Conservation (phyloP, 2,888 invertebrate species). For the Drosophila quinaria region DNA sequence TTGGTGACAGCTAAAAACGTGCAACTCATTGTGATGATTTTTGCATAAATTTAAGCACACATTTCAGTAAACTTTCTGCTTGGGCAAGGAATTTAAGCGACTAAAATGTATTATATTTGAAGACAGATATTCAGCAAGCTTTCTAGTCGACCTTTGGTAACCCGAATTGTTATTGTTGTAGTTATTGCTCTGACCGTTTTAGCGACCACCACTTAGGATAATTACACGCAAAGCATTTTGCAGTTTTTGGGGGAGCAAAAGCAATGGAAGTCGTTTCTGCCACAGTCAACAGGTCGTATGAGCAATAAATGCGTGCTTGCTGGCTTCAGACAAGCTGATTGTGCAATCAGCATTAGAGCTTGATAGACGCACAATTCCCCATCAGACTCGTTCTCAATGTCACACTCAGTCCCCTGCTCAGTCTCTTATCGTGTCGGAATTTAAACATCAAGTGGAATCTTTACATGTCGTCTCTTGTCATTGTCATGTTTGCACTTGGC, state of each 20-base stretch:
- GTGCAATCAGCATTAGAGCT: conserved; percentile 69
- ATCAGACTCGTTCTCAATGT: conserved; percentile 1
- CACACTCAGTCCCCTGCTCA: background rate
- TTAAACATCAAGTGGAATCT: conserved; percentile 70
- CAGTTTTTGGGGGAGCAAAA: background rate
- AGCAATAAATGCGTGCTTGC: conserved; percentile 35
- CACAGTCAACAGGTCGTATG: conserved; percentile 60
- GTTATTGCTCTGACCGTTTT: background rate
- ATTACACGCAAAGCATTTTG: conserved; percentile 32
- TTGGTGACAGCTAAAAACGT: background rate
- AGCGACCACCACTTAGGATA: conserved; percentile 42
- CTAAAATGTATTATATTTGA: background rate
- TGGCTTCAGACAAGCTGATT: conserved; percentile 53
- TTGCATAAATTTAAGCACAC: conserved; percentile 13
- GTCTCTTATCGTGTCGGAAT: conserved; percentile 34
- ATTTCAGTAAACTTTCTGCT: background rate
- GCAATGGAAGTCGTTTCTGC: conserved; percentile 9
- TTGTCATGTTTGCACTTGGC: conserved; percentile 74
- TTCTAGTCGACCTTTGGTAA: background rate
- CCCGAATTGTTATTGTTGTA: too few species aligned
- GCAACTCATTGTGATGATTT: background rate
- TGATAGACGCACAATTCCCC: conserved; percentile 40
- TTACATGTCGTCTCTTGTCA: conserved; percentile 70
- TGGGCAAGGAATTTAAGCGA: too few species aligned
- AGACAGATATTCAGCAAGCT: background rate